These are phyloP conservation scores for Lycopodina hypogea DNA, from an alignment of 37 sponge, comb jelly and placozoan genomes.

Conservation along the genomic window DNA sequence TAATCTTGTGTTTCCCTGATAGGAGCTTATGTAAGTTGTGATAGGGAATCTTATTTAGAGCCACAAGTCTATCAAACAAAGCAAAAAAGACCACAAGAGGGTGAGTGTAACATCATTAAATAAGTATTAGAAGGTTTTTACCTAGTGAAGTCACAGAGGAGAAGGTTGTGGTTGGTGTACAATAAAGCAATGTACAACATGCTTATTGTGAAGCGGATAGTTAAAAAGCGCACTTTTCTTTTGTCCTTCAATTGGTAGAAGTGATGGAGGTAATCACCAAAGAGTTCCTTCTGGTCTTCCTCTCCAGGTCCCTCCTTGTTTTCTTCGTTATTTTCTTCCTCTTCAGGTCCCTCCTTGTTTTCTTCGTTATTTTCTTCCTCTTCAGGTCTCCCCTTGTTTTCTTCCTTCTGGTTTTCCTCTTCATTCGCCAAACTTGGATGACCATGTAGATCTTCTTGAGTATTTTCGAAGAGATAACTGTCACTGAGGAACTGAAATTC, in stretches of 20 bases:
- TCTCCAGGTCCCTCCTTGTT: background rate
- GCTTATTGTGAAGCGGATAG: conserved; percentile 22
- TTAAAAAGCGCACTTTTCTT: background rate
- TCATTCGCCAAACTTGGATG: background rate
- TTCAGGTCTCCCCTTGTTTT: background rate
- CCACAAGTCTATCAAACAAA: conserved; percentile 10
- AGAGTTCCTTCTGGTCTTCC: background rate
- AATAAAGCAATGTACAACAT: conserved; percentile 48
- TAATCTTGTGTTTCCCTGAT: background rate
- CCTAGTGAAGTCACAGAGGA: conserved; percentile 40
- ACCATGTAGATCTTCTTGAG: background rate
- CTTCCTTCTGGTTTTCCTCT: background rate
- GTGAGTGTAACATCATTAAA: background rate
- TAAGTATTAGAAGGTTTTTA: background rate
- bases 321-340: background rate
- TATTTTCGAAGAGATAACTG: conserved; percentile 19
- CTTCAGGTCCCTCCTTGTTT: background rate
- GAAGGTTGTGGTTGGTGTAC: conserved; percentile 42
- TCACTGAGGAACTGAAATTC: conserved; percentile 15
- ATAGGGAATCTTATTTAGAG: conserved; percentile 22
- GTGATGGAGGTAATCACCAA: background rate
- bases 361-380: background rate
- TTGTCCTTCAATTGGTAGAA: background rate
- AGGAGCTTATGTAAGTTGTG: conserved; percentile 18
- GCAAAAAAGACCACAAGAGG: background rate